Base-by-base conservation (phyloP, 2,888 invertebrate genomes). In the Megaustenia siamemsis region DNA sequence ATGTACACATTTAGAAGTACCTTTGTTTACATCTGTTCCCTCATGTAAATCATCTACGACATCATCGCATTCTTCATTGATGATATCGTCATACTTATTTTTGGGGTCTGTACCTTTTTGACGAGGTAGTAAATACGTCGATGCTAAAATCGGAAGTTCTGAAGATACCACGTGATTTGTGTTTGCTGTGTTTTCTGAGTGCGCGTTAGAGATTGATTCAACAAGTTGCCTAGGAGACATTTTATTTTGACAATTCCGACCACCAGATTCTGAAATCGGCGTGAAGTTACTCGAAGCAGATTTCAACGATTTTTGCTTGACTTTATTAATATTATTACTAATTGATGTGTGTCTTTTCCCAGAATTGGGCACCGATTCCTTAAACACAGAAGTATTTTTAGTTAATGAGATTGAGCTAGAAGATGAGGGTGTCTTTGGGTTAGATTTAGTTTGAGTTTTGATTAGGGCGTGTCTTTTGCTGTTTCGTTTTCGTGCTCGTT, bases 11-110 rank as follows among this genome's bases (percentile, higher is more conserved):
- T 63, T 15, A 21, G 45, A 63, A 4, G 28, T 32, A 32, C 28
- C 38, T 5, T 4, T 66, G 15, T 63, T 28, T 0, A 5, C 6
- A 21, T 32, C 2, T 28, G n/a, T 24, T 6, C 0, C 15, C n/a
- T 38, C 38, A n/a, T 56, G 24, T 28, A 60, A 10, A 1, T 56
- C 60, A 77, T 77, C 77, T 43, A 53, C 60, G n/a, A 80, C 60
- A n/a, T 71, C n/a, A 53, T 82, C 75, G 24, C 73, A 75, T 45
- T 69, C 69, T 24, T 82, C 78, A 18, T 81, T 79, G n/a, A 38
- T 15, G 18, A 45, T 49, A 28, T 80, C 77, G 38, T 49, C 32
- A n/a, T n/a, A 43, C 6, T 2, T 43, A 43, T 43, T 45, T 18
- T 32, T 73, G 4, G 4, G 24, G 3, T 4, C 15, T 18, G 15